Percentiles rank a stretch among this genome's conserved stretches.
These are phyloP conservation scores for Drosophila tropicalis DNA, from an alignment of 1,140 invertebrate genomes.

Conservation along the genomic window DNA sequence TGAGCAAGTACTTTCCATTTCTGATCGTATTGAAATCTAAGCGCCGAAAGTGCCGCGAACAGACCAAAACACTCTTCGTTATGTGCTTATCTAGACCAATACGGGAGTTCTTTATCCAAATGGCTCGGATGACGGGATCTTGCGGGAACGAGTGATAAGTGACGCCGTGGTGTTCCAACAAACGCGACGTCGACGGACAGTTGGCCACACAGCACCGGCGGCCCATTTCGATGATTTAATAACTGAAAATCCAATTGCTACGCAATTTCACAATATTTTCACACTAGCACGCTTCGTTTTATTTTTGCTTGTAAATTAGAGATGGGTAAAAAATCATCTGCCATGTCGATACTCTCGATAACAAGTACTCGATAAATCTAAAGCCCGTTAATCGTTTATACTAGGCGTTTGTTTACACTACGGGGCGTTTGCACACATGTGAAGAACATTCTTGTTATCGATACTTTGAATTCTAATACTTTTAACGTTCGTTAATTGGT, in stretches of 20 bases:
- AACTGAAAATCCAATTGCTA: neutral
- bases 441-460: no score
- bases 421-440: no score
- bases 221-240: slow-evolving; percentile 51
- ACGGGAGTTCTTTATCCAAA: slow-evolving; percentile 84
- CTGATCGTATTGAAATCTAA: slow-evolving; percentile 86
- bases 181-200: slow-evolving; percentile 77
- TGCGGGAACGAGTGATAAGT: slow-evolving; percentile 85
- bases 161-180: slow-evolving; percentile 84
- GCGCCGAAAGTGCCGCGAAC: slow-evolving; percentile 86
- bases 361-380: no score
- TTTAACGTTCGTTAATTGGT: no score
- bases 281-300: slow-evolving; percentile 25
- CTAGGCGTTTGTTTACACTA: no score
- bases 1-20: slow-evolving; percentile 85
- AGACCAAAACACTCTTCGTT: slow-evolving; percentile 85
- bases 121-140: slow-evolving; percentile 81
- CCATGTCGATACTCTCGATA: no score
- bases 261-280: neutral
- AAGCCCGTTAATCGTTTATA: no score
- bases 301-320: no score
- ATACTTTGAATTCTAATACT: no score
- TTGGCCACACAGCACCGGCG: slow-evolving; percentile 81
- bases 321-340: no score
- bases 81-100: slow-evolving; percentile 84